phyloP scores from a whole-genome alignment of 2,888 invertebrate species.

The Steinernema hermaphroditum region DNA sequence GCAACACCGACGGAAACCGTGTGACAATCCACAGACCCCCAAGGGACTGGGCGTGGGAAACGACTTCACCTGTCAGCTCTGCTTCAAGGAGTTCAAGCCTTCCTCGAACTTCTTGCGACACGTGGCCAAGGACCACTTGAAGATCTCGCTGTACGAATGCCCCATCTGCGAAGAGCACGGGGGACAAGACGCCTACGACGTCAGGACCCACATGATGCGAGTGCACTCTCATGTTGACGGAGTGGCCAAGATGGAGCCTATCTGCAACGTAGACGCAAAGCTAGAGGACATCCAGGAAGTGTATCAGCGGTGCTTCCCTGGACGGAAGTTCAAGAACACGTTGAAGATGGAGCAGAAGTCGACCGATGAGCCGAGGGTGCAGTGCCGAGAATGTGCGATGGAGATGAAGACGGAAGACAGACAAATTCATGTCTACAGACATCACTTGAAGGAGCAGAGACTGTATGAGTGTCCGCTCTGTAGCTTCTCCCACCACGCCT shows the following conservation, averaged over 20 bases:
- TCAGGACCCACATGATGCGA: conserved; percentile 46
- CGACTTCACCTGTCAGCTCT: conserved; percentile 40
- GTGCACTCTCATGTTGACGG: conserved; percentile 37
- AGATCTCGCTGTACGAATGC: conserved; percentile 54
- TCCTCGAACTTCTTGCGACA: conserved; percentile 52
- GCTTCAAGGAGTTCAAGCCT: conserved; percentile 50
- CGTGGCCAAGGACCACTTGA: conserved; percentile 64
- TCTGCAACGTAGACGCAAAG: conserved; percentile 47
- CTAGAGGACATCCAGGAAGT: conserved; percentile 46
- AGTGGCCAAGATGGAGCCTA: conserved; percentile 38
- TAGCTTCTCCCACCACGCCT: conserved; percentile 55
- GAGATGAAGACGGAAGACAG: conserved; percentile 57
- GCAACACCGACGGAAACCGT: conserved; percentile 43
- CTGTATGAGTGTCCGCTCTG: conserved; percentile 54
- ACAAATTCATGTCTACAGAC: conserved; percentile 57
- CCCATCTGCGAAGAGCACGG: conserved; percentile 49
- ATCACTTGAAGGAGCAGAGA: conserved; percentile 51
- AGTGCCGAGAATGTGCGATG: conserved; percentile 48
- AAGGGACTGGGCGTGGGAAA: background rate
- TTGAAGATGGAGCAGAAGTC: conserved; percentile 31
- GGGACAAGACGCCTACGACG: conserved; percentile 47
- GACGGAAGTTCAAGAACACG: conserved; percentile 45
- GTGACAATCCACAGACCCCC: background rate
- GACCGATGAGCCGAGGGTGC: conserved; percentile 35
- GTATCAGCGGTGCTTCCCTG: conserved; percentile 51